Base-by-base conservation (phyloP, 2,888 invertebrate genomes). In the Patella caerulea region DNA sequence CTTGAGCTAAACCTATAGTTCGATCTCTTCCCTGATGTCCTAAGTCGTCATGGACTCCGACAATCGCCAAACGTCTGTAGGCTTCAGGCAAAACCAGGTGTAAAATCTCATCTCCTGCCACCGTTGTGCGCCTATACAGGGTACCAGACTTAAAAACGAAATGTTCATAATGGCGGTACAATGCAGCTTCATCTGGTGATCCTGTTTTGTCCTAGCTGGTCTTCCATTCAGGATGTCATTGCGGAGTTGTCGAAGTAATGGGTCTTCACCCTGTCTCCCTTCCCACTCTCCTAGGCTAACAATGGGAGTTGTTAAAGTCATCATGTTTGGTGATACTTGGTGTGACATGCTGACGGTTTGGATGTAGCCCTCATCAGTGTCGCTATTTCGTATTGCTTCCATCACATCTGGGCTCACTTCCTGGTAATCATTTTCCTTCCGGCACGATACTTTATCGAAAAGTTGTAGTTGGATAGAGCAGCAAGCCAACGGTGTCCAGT, bases 381-480 rank as follows among this genome's bases (percentile, higher is more conserved):
- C 12, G 15, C 9, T 15, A 45, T 72, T 52, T 59, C 15, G 9
- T 9, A 29, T 52, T 55, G 76, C 54, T 55, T 45, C 29, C 56
- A 56, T 59, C 90, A 72, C 19, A 72, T 69, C 55, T n/a, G 53
- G 53, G 77, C 79, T 4, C 73, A 73, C 69, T 69, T 74, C 29
- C 14, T n/a, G 65, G 73, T 79, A 3, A 7, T 59, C 59, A 59
- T 59, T 15, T 14, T 73, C 17, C 5, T 56, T 17, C 77, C 79
- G 29, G 77, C 73, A 34, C 77, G 14, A 52, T 79, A 79, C n/a
- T 69, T 53, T n/a, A 79, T 79, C 7, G 19, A 14, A 59, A 79
- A 79, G 69, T 73, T 71, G 24, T 74, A 77, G 15, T 52, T 54
- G 7, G 77, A n/a, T 29, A 77, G 53, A 5, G 52, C 75, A 3